A percentile compares a stretch with the other conserved stretches of the same genome.
Conservation (phyloP, 2,113 vertebrate species). For the Anseranas semipalmata region DNA sequence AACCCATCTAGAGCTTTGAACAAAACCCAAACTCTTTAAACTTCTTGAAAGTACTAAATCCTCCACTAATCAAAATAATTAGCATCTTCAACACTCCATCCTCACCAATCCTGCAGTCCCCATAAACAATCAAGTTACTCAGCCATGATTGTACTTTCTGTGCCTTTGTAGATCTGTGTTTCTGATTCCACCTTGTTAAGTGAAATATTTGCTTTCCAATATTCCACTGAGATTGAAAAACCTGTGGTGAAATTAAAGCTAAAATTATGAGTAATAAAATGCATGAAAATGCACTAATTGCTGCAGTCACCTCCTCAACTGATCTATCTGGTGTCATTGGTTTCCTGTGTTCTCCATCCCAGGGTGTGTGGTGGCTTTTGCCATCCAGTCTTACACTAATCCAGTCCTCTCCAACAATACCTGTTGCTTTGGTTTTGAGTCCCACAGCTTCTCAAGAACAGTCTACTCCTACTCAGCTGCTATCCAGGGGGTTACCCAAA, state of each 20-base stretch:
- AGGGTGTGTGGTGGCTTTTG: not conserved
- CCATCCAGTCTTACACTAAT: rapidly evolving
- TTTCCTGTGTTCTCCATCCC: not conserved
- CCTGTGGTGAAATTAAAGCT: not conserved
- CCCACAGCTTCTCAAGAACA: not conserved
- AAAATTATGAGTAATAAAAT: not conserved
- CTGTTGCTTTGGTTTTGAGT: not conserved
- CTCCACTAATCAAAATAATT: not conserved
- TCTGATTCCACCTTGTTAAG: not conserved
- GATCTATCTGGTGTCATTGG: not conserved
- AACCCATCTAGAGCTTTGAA: not conserved
- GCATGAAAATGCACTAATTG: not conserved
- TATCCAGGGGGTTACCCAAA: not conserved
- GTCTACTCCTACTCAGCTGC: not conserved
- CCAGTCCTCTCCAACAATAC: not conserved
- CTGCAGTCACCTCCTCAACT: not conserved
- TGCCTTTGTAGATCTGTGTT: not conserved
- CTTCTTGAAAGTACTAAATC: not conserved
- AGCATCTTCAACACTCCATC: not conserved
- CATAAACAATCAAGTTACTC: not conserved
- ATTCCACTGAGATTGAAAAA: not conserved
- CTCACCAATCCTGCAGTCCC: not conserved
- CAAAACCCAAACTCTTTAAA: not conserved
- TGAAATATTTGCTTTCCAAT: not conserved
- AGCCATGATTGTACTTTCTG: not conserved